Percentiles rank a stretch among this genome's conserved stretches.
Evolutionary conservation across 2,797 vertebrate genomes (phyloP).

Genomic region (Syngnathus rostellatus): DNA sequence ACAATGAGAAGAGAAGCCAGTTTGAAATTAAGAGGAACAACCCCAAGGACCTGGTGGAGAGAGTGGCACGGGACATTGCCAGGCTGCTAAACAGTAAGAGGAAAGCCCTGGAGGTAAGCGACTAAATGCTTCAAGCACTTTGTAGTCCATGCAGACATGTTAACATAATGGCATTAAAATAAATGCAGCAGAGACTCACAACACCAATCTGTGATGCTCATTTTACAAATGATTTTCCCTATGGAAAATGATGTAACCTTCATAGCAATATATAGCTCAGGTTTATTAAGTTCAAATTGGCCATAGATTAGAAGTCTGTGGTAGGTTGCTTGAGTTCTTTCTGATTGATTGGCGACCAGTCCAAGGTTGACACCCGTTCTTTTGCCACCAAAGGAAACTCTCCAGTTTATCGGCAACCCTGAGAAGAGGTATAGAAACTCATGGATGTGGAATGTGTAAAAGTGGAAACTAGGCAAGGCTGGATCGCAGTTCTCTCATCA

Average conservation of each 20-base stretch:
- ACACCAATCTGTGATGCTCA: not conserved
- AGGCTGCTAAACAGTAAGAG: slow-evolving; percentile 92
- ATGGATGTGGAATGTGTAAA: no score
- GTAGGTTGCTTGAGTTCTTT: no score
- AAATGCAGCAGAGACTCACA: not conserved
- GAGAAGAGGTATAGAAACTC: no score
- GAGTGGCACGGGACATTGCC: slow-evolving; percentile 91
- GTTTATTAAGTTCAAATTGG: no score
- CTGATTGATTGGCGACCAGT: no score
- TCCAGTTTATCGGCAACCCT: no score
- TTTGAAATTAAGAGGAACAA: slow-evolving; percentile 93
- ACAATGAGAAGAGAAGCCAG: slow-evolving; percentile 88
- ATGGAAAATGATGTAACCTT: not conserved
- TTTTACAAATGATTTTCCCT: not conserved
- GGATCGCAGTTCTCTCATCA: no score
- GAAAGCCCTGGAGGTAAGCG: slow-evolving; percentile 89
- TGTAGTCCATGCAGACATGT: not conserved
- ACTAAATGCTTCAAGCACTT: not conserved
- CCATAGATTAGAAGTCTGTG: no score
- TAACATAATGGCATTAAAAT: not conserved
- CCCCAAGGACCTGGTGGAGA: slow-evolving; percentile 88
- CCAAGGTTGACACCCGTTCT: no score
- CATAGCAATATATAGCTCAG: no score
- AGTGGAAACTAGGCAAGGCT: no score
- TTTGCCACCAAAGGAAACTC: no score